Percentiles rank a stretch among this genome's conserved stretches.
These are phyloP conservation scores for Caligus rogercresseyi DNA, from an alignment of 1,140 invertebrate genomes.

Conservation along the genomic window DNA sequence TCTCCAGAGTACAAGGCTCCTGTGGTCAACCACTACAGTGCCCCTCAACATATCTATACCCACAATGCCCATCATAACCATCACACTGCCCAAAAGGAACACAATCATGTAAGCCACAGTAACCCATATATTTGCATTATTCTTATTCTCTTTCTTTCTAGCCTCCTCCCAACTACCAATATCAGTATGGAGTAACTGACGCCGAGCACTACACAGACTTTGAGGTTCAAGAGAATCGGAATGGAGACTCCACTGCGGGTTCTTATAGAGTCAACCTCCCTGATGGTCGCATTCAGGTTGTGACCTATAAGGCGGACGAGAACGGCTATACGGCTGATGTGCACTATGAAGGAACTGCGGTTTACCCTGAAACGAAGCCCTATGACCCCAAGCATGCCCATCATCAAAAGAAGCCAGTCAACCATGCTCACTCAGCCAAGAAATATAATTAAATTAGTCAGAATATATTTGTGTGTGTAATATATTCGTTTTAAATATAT, in stretches of 20 bases:
- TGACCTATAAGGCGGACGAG: slow-evolving; percentile 6
- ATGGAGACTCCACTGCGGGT: neutral
- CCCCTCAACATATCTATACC: too few species aligned
- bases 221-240: neutral
- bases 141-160: too few species aligned
- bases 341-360: neutral
- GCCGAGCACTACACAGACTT: neutral
- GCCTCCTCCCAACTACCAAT: neutral
- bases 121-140: too few species aligned
- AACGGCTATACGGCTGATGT: slow-evolving; percentile 2
- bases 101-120: too few species aligned
- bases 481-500: too few species aligned
- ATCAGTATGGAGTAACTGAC: slow-evolving; percentile 2
- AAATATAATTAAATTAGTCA: too few species aligned
- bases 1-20: neutral
- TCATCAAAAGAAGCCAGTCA: too few species aligned
- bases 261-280: neutral
- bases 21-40: neutral
- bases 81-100: too few species aligned
- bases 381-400: too few species aligned
- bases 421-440: too few species aligned
- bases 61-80: too few species aligned
- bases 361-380: neutral
- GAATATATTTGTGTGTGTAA: too few species aligned
- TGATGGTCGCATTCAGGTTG: slow-evolving; percentile 7